A percentile compares a stretch with the other conserved stretches of the same genome.
Conservation (phyloP, 35 echinoderm and acorn worm species). For the Holothuria glaberrima region DNA sequence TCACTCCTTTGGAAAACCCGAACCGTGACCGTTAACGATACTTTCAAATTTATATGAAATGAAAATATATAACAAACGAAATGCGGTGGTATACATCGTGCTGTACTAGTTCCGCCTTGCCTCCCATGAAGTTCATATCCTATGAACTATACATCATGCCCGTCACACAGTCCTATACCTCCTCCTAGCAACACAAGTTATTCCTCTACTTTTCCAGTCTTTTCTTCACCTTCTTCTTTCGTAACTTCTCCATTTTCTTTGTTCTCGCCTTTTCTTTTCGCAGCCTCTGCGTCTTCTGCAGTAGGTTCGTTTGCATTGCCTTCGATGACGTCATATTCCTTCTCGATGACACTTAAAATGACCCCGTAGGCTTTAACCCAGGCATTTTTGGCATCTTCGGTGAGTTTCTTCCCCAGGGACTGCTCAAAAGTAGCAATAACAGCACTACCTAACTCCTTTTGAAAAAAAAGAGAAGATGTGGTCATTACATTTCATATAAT, state of each 20-base stretch:
- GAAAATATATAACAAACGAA: no score
- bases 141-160: no score
- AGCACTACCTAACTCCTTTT: constrained; percentile 34
- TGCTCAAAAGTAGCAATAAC: constrained; percentile 33
- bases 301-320: constrained; percentile 38
- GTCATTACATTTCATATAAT: no score
- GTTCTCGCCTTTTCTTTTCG: not conserved
- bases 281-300: constrained; percentile 9
- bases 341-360: constrained; percentile 31
- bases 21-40: no score
- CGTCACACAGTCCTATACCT: no score
- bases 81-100: no score
- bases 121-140: no score
- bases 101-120: no score
- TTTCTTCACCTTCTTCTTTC: constrained; percentile 15
- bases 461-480: not conserved
- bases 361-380: constrained; percentile 61
- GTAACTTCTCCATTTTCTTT: constrained; percentile 34
- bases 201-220: not conserved
- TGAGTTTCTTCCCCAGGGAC: constrained; percentile 2
- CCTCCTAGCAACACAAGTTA: not conserved
- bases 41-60: no score
- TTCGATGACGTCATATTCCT: constrained; percentile 49
- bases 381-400: constrained; percentile 42
- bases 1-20: no score